Evolutionary conservation across 2,797 vertebrate species (phyloP).

Genomic region (Acrocephalus scirpaceus): DNA sequence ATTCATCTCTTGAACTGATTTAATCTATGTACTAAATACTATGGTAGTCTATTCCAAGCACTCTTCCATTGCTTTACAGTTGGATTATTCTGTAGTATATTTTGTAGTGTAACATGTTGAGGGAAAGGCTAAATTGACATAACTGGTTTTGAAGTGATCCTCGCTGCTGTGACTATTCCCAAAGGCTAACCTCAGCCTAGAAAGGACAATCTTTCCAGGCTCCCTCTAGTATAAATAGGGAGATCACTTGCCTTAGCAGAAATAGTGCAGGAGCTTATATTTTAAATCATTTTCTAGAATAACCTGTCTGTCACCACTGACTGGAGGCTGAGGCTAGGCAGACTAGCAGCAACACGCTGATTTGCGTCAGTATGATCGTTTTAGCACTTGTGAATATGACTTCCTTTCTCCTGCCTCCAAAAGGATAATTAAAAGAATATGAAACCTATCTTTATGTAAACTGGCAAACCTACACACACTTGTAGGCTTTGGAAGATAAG

Average conservation of each 20-base stretch:
- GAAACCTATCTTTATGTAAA: conserved; percentile 8
- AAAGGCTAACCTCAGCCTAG: neutral
- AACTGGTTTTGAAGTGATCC: neutral
- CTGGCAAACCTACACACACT: neutral
- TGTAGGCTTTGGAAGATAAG: neutral
- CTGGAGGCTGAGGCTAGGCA: neutral
- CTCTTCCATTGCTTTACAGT: neutral
- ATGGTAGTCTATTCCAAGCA: neutral
- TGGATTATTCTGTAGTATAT: neutral
- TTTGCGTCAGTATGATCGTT: neutral
- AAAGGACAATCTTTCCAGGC: neutral
- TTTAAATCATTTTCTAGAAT: neutral
- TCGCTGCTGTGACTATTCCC: neutral
- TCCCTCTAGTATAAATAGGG: neutral
- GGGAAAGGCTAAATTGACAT: neutral
- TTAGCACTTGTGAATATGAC: neutral
- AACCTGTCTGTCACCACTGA: neutral
- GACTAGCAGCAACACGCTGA: neutral
- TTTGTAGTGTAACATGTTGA: neutral
- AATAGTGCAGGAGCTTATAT: neutral
- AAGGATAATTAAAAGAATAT: neutral
- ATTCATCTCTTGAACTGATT: neutral
- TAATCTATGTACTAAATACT: neutral
- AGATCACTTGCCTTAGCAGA: neutral
- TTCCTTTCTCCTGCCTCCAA: neutral